Conservation (phyloP, 2,113 vertebrate species). For the Uropsilus gracilis region DNA sequence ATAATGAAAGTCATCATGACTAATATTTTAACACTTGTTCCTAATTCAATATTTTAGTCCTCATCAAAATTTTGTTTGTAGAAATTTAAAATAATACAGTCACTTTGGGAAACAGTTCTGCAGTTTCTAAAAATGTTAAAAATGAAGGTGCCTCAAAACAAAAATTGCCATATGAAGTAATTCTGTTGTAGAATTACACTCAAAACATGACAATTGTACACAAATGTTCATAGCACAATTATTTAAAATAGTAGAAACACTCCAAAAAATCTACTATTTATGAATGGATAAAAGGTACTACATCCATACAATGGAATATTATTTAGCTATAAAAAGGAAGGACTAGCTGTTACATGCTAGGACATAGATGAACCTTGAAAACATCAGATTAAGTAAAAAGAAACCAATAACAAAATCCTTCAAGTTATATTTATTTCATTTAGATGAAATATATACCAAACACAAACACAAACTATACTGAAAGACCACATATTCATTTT, state of each 20-base stretch:
- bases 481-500: neutral
- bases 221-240: conserved; percentile 23
- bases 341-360: neutral
- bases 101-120: conserved; percentile 50
- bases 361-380: neutral
- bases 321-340: conserved; percentile 30
- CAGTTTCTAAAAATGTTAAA: conserved; percentile 49
- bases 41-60: conserved; percentile 26
- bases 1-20: conserved; percentile 2
- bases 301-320: neutral
- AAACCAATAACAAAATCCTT: neutral
- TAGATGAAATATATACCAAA: neutral
- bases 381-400: neutral
- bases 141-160: conserved; percentile 29
- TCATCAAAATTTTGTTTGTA: conserved; percentile 17
- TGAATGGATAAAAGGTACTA: neutral
- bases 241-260: conserved; percentile 22
- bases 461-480: neutral
- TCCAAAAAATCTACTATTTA: neutral
- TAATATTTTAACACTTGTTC: neutral
- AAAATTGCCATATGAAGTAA: conserved; percentile 40
- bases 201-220: conserved; percentile 42
- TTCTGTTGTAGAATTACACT: conserved; percentile 6
- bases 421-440: neutral
- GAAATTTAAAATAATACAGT: conserved; percentile 55